Conservation (phyloP, 2,113 vertebrate species). For the Cryptotis parvus region DNA sequence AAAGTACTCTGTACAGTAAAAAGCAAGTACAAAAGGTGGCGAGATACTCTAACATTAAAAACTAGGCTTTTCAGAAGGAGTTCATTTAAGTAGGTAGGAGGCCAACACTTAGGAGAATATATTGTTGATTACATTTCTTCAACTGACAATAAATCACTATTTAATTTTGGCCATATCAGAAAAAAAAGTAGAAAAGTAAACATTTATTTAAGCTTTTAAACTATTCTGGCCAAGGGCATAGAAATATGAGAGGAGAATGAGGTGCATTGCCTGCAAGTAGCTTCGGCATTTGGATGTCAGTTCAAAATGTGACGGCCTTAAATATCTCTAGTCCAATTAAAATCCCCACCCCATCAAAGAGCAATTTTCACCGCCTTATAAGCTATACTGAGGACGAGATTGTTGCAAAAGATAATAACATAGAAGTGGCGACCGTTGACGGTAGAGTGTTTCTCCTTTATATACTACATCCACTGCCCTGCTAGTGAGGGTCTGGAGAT, state of each 20-base stretch:
- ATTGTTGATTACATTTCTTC: slow-evolving; percentile 31
- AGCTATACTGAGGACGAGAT: slow-evolving; percentile 34
- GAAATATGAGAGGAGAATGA: slow-evolving; percentile 67
- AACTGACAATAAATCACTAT: slow-evolving; percentile 70
- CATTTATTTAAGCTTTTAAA: slow-evolving; percentile 66
- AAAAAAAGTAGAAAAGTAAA: slow-evolving; percentile 68
- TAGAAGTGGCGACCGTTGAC: slow-evolving; percentile 55
- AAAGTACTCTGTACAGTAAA: not conserved
- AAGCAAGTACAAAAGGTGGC: too few species aligned
- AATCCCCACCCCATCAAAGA: not conserved
- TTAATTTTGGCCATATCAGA: slow-evolving; percentile 69
- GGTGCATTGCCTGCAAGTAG: slow-evolving; percentile 73
- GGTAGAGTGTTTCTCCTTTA: slow-evolving; percentile 62
- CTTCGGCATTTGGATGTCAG: slow-evolving; percentile 69
- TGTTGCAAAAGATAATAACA: slow-evolving; percentile 68
- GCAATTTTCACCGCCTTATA: slow-evolving; percentile 34
- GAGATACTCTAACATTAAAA: slow-evolving; percentile 57
- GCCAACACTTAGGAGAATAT: not conserved
- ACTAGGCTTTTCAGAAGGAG: not conserved
- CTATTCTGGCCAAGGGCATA: not conserved
- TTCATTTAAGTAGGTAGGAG: not conserved
- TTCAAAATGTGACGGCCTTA: slow-evolving; percentile 46
- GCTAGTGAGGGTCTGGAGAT: slow-evolving; percentile 81
- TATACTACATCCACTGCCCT: slow-evolving; percentile 45
- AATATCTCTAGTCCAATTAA: slow-evolving; percentile 72